These are phyloP conservation scores for Drosophila quinaria DNA, from an alignment of 2,888 invertebrate genomes.

Conservation along the genomic window DNA sequence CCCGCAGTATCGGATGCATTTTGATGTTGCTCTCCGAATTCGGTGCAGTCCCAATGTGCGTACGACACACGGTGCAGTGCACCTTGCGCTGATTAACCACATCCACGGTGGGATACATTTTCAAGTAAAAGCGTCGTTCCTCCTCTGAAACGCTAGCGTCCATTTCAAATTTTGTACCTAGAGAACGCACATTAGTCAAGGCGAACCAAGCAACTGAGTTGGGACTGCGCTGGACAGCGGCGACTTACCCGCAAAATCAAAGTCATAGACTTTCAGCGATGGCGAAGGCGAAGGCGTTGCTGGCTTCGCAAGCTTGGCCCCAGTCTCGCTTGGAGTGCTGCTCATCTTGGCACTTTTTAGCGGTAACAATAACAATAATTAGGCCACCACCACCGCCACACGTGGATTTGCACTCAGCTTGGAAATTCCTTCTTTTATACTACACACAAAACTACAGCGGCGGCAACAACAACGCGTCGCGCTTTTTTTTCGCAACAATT, in stretches of 20 bases:
- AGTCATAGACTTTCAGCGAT: constrained; percentile 52
- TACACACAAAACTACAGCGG: constrained; percentile 19
- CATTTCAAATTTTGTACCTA: constrained; percentile 85
- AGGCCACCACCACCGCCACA: constrained; percentile 28
- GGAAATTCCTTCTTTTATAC: constrained; percentile 17
- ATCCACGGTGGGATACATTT: constrained; percentile 88
- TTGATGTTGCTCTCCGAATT: constrained; percentile 88
- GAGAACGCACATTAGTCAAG: constrained; percentile 31
- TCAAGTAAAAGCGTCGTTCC: constrained; percentile 87
- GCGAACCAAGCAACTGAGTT: too few relatives aligned
- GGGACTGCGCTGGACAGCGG: not conserved
- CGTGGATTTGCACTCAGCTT: constrained; percentile 29
- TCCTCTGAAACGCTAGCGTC: constrained; percentile 87
- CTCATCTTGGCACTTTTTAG: constrained; percentile 48
- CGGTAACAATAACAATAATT: constrained; percentile 7
- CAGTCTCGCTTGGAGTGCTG: constrained; percentile 35
- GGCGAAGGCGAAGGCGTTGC: constrained; percentile 68
- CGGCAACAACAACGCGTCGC: constrained; percentile 50
- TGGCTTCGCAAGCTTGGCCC: constrained; percentile 28
- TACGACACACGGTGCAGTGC: constrained; percentile 92
- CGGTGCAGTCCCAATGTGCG: constrained; percentile 91
- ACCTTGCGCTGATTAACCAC: constrained; percentile 88
- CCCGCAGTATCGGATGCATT: constrained; percentile 91
- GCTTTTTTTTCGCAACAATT: constrained; percentile 34
- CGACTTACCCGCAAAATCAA: constrained; percentile 60